Percentiles rank a stretch among this genome's conserved stretches.
These are phyloP conservation scores for Xenus cinereus DNA, from an alignment of 2,113 vertebrate species.

Conservation along the genomic window DNA sequence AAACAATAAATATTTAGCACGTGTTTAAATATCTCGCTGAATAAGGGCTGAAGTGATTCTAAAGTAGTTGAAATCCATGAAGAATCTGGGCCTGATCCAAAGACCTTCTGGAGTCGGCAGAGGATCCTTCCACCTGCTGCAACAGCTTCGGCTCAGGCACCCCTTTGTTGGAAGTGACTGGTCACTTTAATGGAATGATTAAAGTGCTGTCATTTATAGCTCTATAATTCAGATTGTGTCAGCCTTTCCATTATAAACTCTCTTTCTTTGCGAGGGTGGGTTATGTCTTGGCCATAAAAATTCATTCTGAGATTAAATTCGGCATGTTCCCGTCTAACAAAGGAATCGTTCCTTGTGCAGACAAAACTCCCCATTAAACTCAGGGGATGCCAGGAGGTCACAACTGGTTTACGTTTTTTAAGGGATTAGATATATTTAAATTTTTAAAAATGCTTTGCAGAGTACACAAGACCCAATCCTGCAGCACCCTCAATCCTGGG, in stretches of 20 bases:
- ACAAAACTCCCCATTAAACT: background rate
- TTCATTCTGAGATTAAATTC: constrained; percentile 13
- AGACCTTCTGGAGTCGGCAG: background rate
- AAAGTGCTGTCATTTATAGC: background rate
- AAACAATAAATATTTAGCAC: background rate
- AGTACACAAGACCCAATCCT: background rate
- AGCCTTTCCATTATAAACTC: background rate
- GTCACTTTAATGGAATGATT: background rate
- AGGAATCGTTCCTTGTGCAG: background rate
- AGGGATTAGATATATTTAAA: background rate
- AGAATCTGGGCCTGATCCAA: background rate
- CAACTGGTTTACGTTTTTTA: background rate
- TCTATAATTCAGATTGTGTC: background rate
- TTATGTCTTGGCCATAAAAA: background rate
- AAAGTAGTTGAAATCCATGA: background rate
- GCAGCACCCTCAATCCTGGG: background rate
- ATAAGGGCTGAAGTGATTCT: background rate
- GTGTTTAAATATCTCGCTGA: background rate
- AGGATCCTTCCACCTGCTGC: background rate
- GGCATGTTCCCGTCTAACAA: background rate
- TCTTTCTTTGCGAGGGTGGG: background rate
- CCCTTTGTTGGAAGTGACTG: background rate
- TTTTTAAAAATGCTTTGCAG: background rate
- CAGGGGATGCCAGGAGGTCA: background rate
- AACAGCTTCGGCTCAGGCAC: background rate